phyloP scores from a whole-genome alignment of 1,140 invertebrate genomes.

The Lanistes nyassanus region DNA sequence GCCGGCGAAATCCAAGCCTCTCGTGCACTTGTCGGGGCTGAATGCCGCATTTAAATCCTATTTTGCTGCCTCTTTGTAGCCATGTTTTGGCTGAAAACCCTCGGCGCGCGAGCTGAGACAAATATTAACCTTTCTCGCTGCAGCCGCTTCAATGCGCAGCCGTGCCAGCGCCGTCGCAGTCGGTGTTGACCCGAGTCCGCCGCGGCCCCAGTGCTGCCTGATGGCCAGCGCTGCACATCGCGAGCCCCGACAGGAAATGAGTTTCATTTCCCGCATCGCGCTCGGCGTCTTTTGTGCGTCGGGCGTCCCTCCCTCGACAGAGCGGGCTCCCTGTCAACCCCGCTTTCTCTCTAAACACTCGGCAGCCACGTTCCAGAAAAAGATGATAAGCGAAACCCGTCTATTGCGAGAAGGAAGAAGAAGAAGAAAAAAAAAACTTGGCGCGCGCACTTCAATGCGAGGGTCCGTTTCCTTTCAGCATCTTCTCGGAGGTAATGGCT shows the following conservation, averaged over 20 bases:
- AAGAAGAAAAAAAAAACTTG: neutral
- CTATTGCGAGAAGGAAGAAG: no score
- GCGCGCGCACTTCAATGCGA: conserved; percentile 6
- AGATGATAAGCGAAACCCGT: conserved; percentile 4
- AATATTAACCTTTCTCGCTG: conserved; percentile 17
- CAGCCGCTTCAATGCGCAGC: conserved; percentile 1
- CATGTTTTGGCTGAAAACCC: conserved; percentile 21
- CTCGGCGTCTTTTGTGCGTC: conserved; percentile 9
- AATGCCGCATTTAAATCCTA: conserved; percentile 26
- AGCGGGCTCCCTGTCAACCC: neutral
- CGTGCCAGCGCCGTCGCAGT: neutral
- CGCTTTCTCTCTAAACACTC: conserved; percentile 11
- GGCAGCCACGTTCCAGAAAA: conserved; percentile 8
- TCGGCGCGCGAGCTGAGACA: conserved; percentile 4
- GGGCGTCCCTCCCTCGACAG: neutral
- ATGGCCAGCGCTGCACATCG: conserved; percentile 2
- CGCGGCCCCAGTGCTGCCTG: neutral
- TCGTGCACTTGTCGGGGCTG: conserved; percentile 17
- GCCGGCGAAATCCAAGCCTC: conserved; percentile 10
- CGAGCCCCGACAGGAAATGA: conserved; percentile 22
- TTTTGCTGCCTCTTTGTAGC: conserved; percentile 21
- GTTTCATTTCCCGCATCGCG: conserved; percentile 22
- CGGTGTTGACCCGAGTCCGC: conserved; percentile 8
- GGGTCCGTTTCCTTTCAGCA: conserved; percentile 4
- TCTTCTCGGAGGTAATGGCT: neutral